Base-by-base conservation (phyloP, 2,113 vertebrate genomes). In the Dermatemys mawii region DNA sequence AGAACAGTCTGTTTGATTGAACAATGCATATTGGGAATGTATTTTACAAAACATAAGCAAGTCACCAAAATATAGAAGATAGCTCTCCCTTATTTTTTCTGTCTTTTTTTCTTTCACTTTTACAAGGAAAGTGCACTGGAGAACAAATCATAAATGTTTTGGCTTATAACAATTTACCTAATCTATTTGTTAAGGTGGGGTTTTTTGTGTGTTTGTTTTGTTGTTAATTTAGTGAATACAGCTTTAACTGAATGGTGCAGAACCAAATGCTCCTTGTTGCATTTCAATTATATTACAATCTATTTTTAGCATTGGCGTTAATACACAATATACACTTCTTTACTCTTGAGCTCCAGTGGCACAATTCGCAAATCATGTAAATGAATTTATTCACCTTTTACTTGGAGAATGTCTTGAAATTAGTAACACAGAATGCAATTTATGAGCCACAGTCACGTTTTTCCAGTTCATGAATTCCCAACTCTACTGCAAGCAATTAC, bases 1-100 rank as follows among this genome's bases (percentile, higher is more conserved):
- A 94, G 75, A 96, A 96, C 49, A 80, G n/a, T 16, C 10, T 83
- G n/a, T 90, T 60, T 92, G 32, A 90, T 80, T 94, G 53, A 93
- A 87, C 27, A 93, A 82, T 44, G 24, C 0, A 3, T 29, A 91
- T 10, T 24, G 51, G 75, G 78, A 92, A 49, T 63, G 27, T n/a
- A 51, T 79, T 93, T 95, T 90, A 54, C 24, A 93, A 93, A 95
- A 84, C 2, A 85, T 5, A 16, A 89, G 11, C 4, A 81, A 90
- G 6, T 85, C 46, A 83, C n/a, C 57, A 87, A 87, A 48, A 86
- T 35, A 5, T 86, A 89, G 81, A 90, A 93, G 17, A 2, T 46
- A 46, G 4, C 46, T 46, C 46, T 46, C 46, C 46, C 46, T 46
- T 46, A 46, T 46, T 46, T 46, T 46, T 46, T 46, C 8, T 46